A percentile compares a stretch with the other conserved stretches of the same genome.
These are phyloP conservation scores for Ichneumon xanthorius DNA, from an alignment of 2,888 invertebrate genomes.

Conservation along the genomic window DNA sequence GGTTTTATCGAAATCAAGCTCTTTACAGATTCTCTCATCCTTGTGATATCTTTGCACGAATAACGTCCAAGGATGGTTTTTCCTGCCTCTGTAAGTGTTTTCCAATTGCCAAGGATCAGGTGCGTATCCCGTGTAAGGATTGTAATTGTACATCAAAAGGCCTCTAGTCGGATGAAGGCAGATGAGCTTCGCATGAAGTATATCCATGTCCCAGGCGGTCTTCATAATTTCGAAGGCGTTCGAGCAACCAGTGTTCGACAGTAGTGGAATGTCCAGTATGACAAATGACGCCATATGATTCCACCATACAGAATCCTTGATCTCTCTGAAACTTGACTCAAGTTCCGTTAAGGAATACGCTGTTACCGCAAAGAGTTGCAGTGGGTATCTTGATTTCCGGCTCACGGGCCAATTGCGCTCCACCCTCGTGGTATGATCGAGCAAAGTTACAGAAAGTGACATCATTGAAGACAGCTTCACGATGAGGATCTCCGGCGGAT, in stretches of 20 bases:
- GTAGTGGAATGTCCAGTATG: conserved; percentile 40
- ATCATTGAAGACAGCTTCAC: not conserved
- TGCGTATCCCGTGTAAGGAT: conserved; percentile 66
- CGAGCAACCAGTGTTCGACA: conserved; percentile 47
- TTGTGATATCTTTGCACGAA: conserved; percentile 7
- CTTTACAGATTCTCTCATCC: conserved; percentile 2
- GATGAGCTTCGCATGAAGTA: conserved; percentile 63
- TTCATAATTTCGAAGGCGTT: conserved; percentile 60
- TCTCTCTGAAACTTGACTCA: not conserved
- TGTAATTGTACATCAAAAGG: conserved; percentile 66
- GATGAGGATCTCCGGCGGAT: not conserved
- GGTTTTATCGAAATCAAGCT: conserved; percentile 34
- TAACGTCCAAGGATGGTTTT: conserved; percentile 40
- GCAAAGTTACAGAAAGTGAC: not conserved
- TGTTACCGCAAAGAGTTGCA: conserved; percentile 22
- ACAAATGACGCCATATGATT: conserved; percentile 64
- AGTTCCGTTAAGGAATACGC: not conserved
- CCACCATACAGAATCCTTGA: conserved; percentile 68
- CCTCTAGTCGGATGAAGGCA: conserved; percentile 56
- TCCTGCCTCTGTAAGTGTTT: not conserved
- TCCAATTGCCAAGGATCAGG: conserved; percentile 61
- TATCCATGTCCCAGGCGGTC: conserved; percentile 64
- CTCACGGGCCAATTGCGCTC: not conserved
- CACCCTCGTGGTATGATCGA: not conserved
- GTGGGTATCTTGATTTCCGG: not conserved